A percentile compares a stretch with the other conserved stretches of the same genome.
Evolutionary conservation across 2,113 vertebrate genomes (phyloP).

Genomic region (Pelusios castaneus): DNA sequence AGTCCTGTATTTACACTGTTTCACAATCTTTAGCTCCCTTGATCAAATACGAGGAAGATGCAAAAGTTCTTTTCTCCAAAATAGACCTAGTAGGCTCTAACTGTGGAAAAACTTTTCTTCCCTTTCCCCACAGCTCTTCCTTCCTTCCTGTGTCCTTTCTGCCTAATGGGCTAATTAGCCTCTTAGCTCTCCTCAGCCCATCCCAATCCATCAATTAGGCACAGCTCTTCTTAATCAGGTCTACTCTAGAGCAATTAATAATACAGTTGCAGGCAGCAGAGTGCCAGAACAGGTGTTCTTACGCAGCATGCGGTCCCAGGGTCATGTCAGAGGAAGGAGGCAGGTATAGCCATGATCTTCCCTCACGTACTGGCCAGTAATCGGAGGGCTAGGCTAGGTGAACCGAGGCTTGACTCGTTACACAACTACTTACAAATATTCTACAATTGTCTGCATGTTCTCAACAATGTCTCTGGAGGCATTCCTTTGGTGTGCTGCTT

Average conservation of each 20-base stretch:
- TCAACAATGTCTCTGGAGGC: not conserved
- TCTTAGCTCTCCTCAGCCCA: not conserved
- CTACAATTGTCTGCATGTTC: not conserved
- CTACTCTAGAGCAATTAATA: not conserved
- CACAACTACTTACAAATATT: not conserved
- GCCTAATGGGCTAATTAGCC: not conserved
- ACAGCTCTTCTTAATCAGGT: not conserved
- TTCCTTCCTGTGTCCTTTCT: not conserved
- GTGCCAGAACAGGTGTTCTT: not conserved
- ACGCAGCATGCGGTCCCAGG: not conserved
- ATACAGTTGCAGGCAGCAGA: not conserved
- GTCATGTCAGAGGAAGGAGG: not conserved
- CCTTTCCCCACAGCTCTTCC: too few relatives aligned
- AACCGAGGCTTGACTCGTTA: rapidly evolving
- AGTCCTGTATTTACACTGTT: not conserved
- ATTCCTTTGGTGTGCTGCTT: not conserved
- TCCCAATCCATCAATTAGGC: not conserved
- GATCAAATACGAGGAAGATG: not conserved
- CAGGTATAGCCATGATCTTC: not conserved
- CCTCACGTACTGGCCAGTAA: not conserved
- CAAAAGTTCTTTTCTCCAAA: not conserved
- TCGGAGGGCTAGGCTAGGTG: rapidly evolving
- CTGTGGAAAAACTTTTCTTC: not conserved
- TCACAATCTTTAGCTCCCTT: not conserved
- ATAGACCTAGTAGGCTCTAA: not conserved